Evolutionary conservation across 2,113 vertebrate genomes (phyloP).

Genomic region (Pimephales promelas): DNA sequence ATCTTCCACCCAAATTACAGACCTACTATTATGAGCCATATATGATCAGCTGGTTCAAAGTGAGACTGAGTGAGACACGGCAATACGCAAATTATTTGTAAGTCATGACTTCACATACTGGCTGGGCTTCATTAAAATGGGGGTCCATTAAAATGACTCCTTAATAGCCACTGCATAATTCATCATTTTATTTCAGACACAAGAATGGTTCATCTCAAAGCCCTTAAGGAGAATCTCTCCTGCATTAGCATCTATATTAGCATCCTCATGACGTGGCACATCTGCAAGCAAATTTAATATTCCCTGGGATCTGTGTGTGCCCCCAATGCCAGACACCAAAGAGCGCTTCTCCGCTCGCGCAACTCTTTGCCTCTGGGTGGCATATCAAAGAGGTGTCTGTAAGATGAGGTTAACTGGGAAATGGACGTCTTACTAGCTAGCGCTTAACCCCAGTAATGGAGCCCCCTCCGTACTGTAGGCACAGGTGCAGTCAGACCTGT

Average conservation of each 20-base stretch:
- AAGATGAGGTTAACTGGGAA: conserved; percentile 46
- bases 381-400: conserved; percentile 49
- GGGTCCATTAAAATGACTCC: neutral
- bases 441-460: conserved; percentile 37
- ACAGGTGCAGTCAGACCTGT: conserved; percentile 37
- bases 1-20: neutral
- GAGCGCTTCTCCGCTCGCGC: conserved; percentile 11
- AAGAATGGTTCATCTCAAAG: neutral
- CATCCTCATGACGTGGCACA: conserved; percentile 36
- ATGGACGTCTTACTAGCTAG: conserved; percentile 27
- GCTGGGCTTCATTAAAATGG: conserved; percentile 1
- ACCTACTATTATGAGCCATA: neutral
- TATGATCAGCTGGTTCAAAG: conserved; percentile 6
- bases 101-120: neutral
- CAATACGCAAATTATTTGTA: neutral
- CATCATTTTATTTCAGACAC: conserved; percentile 39
- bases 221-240: conserved; percentile 37
- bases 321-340: conserved; percentile 18
- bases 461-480: conserved; percentile 18
- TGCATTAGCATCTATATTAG: conserved; percentile 57
- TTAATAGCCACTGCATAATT: conserved; percentile 22
- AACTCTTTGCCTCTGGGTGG: conserved; percentile 39
- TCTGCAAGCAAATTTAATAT: conserved; percentile 29
- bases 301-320: conserved; percentile 1
- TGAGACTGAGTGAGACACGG: neutral